phyloP scores from a whole-genome alignment of 2,888 invertebrate species.

The Lepidocyrtinus sp. region DNA sequence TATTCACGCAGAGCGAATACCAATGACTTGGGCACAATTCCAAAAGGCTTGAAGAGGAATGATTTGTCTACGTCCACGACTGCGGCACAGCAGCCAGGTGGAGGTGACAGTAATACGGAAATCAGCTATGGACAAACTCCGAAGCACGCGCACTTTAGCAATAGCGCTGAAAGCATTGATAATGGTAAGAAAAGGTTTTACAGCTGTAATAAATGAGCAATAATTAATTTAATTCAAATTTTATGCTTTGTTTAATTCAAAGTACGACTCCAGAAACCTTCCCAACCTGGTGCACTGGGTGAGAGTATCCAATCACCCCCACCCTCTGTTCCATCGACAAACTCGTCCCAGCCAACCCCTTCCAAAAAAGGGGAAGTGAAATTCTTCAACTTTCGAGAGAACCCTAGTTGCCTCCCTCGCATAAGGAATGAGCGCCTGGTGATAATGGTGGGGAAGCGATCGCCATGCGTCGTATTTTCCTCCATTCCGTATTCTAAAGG shows the following conservation, averaged over 20 bases:
- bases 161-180: slow-evolving; percentile 86
- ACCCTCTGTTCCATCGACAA: slow-evolving; percentile 23
- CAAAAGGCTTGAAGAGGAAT: slow-evolving; percentile 34
- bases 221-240: no score
- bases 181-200: slow-evolving; percentile 74
- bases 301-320: no score
- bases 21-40: slow-evolving; percentile 38
- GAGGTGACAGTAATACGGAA: slow-evolving; percentile 20
- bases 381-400: slow-evolving; percentile 62
- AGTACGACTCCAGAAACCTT: no score
- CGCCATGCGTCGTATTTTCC: slow-evolving; percentile 90
- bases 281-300: no score
- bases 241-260: no score
- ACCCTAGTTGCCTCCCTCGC: slow-evolving; percentile 75
- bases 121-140: slow-evolving; percentile 33
- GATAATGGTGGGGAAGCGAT: slow-evolving; percentile 81
- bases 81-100: no score
- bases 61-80: no score
- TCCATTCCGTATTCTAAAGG: slow-evolving; percentile 82
- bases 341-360: slow-evolving; percentile 14
- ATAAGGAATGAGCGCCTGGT: slow-evolving; percentile 87
- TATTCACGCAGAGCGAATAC: slow-evolving; percentile 46
- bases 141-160: slow-evolving; percentile 76
- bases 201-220: no score
- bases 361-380: slow-evolving; percentile 48